Base-by-base conservation (phyloP, 1,140 invertebrate species). In the Gonioctena quinquepunctata region DNA sequence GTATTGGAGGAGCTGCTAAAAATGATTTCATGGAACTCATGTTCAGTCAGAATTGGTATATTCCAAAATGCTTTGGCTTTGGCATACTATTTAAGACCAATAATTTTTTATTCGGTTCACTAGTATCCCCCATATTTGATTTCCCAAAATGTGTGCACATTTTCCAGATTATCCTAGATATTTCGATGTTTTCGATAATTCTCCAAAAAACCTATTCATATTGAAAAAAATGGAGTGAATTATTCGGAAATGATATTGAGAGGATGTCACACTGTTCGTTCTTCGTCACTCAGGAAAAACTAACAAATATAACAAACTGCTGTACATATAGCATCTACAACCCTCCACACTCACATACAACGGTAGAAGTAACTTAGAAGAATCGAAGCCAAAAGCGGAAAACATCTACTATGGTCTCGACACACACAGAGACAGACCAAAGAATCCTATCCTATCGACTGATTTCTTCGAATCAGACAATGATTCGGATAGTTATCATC, bases 301-400 rank as follows among this genome's bases (percentile, higher is more conserved):
- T 80, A 81, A 79, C 78, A 77, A 68, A 49, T 68, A 76, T 81
- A 81, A 81, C 79, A 76, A 77, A 68, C 73, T 77, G 76, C 78
- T 82, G 78, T 80, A 82, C 76, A 76, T 79, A 76, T 80, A 82
- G 79, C 79, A 75, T 69, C 71, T 63, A 60, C 70, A 65, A 56
- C 54, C 69, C 73, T 76, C 79, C 56, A 80, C 78, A 81, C 77
- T 77, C 70, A 80, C 79, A 79, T 79, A 79, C 80, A 81, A 82
- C 76, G 80, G 79, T 79, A 82, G 79, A 75, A 80, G 77, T 82
- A 82, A 75, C 75, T 74, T 80, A 73, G 76, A 77, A 72, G 77
- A 76, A 21, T 54, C 48, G 23, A 76, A 75, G 66, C 67, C 60
- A 70, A 76, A 74, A 57, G 50, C 48, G 16, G 79, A 78, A 33